Conservation (phyloP, 1,140 invertebrate species). For the Pogonognathellus flavescens region DNA sequence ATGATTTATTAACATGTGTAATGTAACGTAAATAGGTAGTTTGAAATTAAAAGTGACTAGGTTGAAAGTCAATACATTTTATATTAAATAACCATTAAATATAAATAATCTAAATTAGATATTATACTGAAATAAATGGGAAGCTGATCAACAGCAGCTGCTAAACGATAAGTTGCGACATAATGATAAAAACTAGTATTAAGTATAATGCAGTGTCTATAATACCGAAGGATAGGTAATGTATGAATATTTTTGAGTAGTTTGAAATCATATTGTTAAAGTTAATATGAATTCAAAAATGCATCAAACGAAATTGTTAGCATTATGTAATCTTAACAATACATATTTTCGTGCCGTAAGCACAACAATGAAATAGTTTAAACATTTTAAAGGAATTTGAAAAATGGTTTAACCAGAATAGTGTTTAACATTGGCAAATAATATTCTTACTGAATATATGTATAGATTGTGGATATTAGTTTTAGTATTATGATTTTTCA, state of each 20-base stretch:
- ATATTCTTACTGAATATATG: constrained; percentile 5
- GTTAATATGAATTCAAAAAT: too few species aligned
- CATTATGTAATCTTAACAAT: too few species aligned
- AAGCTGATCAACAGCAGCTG: constrained; percentile 23
- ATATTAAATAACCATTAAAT: background rate
- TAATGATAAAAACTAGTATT: too few species aligned
- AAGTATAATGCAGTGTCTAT: too few species aligned
- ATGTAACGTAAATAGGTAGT: background rate
- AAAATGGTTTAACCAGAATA: background rate
- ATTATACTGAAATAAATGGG: background rate
- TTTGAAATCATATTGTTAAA: too few species aligned
- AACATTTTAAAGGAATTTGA: too few species aligned
- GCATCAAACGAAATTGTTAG: too few species aligned
- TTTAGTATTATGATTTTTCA: constrained; percentile 5
- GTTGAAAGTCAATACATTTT: constrained; percentile 13
- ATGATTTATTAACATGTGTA: background rate
- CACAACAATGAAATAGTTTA: too few species aligned
- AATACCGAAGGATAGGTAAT: too few species aligned
- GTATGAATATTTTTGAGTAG: too few species aligned
- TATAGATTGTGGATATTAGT: background rate
- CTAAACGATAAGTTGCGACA: background rate
- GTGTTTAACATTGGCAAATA: constrained; percentile 12
- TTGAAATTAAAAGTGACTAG: constrained; percentile 18
- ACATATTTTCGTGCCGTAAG: too few species aligned
- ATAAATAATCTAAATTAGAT: too few species aligned